Percentiles rank a stretch among this genome's conserved stretches.
These are phyloP conservation scores for Acrocephalus arundinaceus DNA, from an alignment of 2,113 vertebrate genomes.

Conservation along the genomic window DNA sequence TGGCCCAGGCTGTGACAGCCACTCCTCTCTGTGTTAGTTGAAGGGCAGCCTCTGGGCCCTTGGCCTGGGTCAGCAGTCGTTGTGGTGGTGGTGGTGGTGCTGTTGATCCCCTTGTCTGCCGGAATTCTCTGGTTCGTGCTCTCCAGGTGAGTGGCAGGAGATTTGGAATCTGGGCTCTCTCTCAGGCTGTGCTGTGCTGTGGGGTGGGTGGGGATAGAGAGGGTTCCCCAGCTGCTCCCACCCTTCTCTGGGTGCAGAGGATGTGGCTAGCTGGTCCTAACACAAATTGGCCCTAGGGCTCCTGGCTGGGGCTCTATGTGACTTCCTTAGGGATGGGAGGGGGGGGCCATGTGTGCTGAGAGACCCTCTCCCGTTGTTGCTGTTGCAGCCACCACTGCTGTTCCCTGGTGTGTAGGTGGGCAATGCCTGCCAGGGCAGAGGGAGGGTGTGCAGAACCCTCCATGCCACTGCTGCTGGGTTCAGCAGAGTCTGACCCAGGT, in stretches of 20 bases:
- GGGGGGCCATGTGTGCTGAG: neutral
- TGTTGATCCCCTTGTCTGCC: neutral
- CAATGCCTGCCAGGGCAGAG: neutral
- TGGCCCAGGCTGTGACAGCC: neutral
- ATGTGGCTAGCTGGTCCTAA: neutral
- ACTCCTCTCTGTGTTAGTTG: neutral
- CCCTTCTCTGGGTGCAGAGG: neutral
- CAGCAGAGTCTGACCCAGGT: neutral
- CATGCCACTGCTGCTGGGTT: neutral
- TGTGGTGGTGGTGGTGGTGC: neutral
- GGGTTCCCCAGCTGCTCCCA: neutral
- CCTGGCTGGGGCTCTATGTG: neutral
- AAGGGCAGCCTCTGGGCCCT: neutral
- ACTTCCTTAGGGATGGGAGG: neutral
- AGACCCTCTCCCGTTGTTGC: neutral
- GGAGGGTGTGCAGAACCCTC: neutral
- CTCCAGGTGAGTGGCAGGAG: neutral
- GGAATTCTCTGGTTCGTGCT: neutral
- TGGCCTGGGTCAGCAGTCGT: neutral
- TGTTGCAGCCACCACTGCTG: neutral
- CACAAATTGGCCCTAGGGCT: accelerated
- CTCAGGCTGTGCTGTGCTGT: neutral
- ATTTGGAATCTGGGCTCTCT: neutral
- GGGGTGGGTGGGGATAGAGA: neutral
- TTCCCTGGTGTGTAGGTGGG: neutral